phyloP scores from a whole-genome alignment of 2,113 vertebrate genomes.

The Psophia crepitans region DNA sequence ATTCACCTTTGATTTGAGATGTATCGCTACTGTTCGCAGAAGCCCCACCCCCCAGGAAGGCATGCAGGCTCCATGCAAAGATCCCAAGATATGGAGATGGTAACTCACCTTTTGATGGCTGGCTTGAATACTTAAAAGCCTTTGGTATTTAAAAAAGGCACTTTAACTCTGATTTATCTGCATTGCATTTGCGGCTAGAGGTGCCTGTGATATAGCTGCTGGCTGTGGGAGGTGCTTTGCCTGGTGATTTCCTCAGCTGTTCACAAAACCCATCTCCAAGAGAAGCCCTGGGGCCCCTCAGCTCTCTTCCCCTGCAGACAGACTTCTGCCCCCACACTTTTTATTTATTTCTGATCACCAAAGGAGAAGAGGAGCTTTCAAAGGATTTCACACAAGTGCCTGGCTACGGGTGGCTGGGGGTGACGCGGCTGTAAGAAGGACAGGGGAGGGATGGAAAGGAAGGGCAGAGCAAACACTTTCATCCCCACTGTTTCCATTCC shows the following conservation, averaged over 20 bases:
- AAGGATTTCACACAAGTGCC: conserved; percentile 25
- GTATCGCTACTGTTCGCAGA: not conserved
- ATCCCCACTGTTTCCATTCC: not conserved
- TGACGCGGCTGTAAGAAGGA: not conserved
- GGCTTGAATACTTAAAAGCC: conserved; percentile 25
- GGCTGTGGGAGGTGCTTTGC: not conserved
- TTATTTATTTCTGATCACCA: not conserved
- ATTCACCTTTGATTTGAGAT: not conserved
- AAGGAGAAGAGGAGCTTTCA: conserved; percentile 19
- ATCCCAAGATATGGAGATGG: conserved; percentile 25
- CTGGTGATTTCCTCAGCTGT: conserved; percentile 19
- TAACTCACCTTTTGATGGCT: conserved; percentile 33
- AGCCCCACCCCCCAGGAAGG: conserved; percentile 26
- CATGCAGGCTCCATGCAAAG: conserved; percentile 51
- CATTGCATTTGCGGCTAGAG: not conserved
- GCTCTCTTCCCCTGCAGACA: conserved; percentile 12
- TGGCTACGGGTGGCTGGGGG: not conserved
- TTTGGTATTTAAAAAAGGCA: conserved; percentile 58
- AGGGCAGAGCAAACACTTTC: not conserved
- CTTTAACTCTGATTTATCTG: conserved; percentile 49
- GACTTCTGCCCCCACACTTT: not conserved
- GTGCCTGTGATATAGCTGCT: conserved; percentile 18
- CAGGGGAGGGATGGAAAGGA: not conserved
- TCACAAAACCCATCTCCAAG: conserved; percentile 22
- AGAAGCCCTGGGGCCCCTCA: not conserved